Base-by-base conservation (phyloP, 2,888 invertebrate species). In the Lysandra bellargus region DNA sequence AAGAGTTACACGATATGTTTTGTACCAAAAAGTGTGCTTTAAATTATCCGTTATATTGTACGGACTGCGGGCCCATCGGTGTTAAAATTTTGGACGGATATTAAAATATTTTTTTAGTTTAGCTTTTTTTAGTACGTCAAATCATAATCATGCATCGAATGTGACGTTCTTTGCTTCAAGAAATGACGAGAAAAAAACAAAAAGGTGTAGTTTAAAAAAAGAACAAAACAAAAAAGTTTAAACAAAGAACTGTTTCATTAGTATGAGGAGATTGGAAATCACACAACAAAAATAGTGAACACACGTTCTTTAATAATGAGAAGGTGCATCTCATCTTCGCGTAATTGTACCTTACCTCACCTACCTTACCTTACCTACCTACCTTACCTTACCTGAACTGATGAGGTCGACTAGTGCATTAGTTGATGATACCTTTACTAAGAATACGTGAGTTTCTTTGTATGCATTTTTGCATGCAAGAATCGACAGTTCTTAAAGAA, bases 401-500 rank as follows among this genome's bases (percentile, higher is more conserved):
- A 89, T 88, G 90, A 90, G 88, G 89, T 88, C 89, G 88, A 88
- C 85, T 87, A 91, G 90, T 92, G 91, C 92, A 92, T 92, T 92
- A 92, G 90, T 89, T 91, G 92, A 92, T 92, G 91, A 90, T 88
- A 89, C 92, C 89, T 91, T 76, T 73, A 79, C 75, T 57, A 72
- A 76, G 78, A 80, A 80, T 53, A 57, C 64, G 57, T 79, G 60
- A 49, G 40, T 75, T 74, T 69, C 69, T 69, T 69, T 69, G 69
- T 69, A 30, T 69, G 69, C 12, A 17, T 69, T 64, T 69, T 69
- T 69, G 69, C 2, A 69, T 33, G 69, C 69, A 1, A 37, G 33
- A 69, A 69, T 69, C 33, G 69, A 37, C 30, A 33, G 33, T 69
- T 33, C 69, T 69, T 69, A 37, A 5, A 17, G 7, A 69, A 69